phyloP scores from a whole-genome alignment of 2,797 vertebrate species.

The Otolemur crassicaudatus region DNA sequence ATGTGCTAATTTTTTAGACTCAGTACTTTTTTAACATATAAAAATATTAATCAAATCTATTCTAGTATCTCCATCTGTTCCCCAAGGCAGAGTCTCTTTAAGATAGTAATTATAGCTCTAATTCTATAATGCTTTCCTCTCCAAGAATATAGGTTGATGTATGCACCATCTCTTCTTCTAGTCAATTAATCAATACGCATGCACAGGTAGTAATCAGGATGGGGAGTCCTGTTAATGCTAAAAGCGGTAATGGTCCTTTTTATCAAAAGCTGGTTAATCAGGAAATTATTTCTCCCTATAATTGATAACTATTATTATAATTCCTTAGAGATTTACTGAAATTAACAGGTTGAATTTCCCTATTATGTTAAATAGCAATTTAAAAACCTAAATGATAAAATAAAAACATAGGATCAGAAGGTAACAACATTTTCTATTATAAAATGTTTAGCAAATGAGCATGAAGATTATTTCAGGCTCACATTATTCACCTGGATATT shows the following conservation, averaged over 20 bases:
- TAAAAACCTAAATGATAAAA: slow-evolving; percentile 69
- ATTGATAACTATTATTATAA: slow-evolving; percentile 68
- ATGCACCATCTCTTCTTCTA: not conserved
- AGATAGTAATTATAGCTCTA: slow-evolving; percentile 53
- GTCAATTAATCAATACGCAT: slow-evolving; percentile 59
- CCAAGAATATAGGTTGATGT: slow-evolving; percentile 44
- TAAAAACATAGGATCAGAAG: slow-evolving; percentile 53
- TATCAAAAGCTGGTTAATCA: slow-evolving; percentile 69
- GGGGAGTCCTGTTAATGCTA: not conserved
- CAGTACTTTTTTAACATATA: slow-evolving; percentile 66
- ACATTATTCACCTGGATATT: slow-evolving; percentile 66
- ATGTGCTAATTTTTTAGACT: slow-evolving; percentile 55
- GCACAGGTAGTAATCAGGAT: slow-evolving; percentile 12
- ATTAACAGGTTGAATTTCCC: slow-evolving; percentile 63
- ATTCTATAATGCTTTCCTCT: slow-evolving; percentile 27
- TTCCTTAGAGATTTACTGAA: slow-evolving; percentile 69
- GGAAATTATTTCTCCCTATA: slow-evolving; percentile 61
- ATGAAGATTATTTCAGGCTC: slow-evolving; percentile 50
- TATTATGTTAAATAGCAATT: slow-evolving; percentile 53
- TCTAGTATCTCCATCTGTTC: slow-evolving; percentile 74
- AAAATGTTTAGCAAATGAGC: slow-evolving; percentile 70
- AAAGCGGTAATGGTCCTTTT: slow-evolving; percentile 74
- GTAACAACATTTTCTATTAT: slow-evolving; percentile 40
- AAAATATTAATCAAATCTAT: slow-evolving; percentile 77
- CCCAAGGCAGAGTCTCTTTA: slow-evolving; percentile 48